Conservation (phyloP, 53 echinoderm and acorn worm species). For the Holothuria scabra region DNA sequence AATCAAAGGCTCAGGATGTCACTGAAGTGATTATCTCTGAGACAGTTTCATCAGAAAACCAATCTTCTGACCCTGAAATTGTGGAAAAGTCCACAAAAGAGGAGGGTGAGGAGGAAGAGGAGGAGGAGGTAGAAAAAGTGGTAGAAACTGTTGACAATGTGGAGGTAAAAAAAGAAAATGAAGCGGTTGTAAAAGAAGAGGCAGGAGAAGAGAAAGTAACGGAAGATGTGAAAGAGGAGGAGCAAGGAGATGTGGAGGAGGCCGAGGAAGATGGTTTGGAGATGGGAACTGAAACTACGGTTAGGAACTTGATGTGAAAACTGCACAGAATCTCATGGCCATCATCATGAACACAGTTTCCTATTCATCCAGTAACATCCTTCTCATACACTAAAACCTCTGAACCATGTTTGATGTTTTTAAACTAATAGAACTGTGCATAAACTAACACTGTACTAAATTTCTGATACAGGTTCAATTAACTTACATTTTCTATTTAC, state of each 20-base stretch:
- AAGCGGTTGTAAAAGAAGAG: background rate
- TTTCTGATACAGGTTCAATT: no score
- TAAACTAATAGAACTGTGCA: no score
- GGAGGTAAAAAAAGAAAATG: background rate
- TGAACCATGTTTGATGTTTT: no score
- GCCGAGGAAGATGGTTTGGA: no score
- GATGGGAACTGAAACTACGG: background rate
- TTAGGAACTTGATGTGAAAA: background rate
- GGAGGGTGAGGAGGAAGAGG: no score
- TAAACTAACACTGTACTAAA: no score
- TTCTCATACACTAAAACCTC: no score
- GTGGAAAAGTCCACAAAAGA: background rate
- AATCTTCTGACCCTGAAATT: background rate
- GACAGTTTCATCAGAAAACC: constrained; percentile 4
- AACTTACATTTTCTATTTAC: no score
- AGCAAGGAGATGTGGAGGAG: background rate
- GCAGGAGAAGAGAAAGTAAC: background rate
- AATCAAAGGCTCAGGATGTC: constrained; percentile 11
- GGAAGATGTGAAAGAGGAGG: background rate
- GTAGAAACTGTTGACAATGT: no score
- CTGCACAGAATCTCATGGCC: background rate
- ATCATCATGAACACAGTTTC: no score
- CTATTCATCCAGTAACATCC: no score
- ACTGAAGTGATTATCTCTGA: constrained; percentile 15
- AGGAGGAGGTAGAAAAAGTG: no score